Percentiles rank a stretch among this genome's conserved stretches.
Conservation (phyloP, 2,888 invertebrate genomes). For the Icerya purchasi region DNA sequence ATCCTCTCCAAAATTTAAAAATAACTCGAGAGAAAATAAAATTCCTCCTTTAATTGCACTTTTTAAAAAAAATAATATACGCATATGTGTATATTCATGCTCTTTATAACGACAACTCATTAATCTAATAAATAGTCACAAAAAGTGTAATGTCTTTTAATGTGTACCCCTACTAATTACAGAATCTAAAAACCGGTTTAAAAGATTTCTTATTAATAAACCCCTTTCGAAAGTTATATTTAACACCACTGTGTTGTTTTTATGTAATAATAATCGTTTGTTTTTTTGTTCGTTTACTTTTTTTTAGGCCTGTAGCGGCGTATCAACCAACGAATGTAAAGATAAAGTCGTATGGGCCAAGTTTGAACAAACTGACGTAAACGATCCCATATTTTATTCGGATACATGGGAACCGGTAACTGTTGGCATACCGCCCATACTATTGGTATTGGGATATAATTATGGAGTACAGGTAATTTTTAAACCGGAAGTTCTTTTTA, state of each 20-base stretch:
- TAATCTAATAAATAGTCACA: too few species aligned
- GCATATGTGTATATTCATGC: too few species aligned
- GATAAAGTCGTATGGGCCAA: conserved; percentile 52
- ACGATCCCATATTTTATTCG: conserved; percentile 33
- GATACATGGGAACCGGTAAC: conserved; percentile 22
- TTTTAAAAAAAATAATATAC: too few species aligned
- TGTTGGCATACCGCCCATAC: conserved; percentile 51
- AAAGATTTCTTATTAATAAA: neutral
- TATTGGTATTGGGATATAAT: conserved; percentile 71
- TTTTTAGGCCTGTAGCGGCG: conserved; percentile 31
- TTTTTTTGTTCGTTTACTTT: conserved; percentile 10
- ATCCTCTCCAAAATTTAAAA: too few species aligned
- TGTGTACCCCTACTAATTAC: too few species aligned
- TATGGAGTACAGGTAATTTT: conserved; percentile 58
- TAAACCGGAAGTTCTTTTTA: too few species aligned
- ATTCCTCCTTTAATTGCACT: too few species aligned
- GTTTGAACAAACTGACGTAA: conserved; percentile 71
- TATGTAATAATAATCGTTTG: neutral
- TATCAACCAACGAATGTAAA: conserved; percentile 32
- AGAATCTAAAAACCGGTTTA: too few species aligned
- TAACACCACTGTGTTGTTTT: conserved; percentile 2
- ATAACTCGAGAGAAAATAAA: too few species aligned
- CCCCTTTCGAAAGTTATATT: neutral
- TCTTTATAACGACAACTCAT: too few species aligned
- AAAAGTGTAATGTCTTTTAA: too few species aligned